Evolutionary conservation across 2,888 invertebrate species (phyloP), one percentile per base, ranked within the genome.

Genomic region (Ptilodon capucinus): DNA sequence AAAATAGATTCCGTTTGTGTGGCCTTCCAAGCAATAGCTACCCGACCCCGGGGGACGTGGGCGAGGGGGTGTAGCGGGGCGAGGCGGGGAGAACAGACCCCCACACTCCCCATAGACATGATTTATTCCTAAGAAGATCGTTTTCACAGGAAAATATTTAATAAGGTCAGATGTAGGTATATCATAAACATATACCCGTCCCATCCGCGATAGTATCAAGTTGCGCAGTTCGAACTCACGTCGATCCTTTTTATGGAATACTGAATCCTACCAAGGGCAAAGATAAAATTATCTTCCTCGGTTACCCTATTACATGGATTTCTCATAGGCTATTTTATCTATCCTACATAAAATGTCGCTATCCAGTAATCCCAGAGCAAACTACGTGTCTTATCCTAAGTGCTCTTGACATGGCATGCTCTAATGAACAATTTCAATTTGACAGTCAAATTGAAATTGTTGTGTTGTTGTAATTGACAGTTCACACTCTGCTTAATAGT

Each of bases 1-100:
- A 77, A 79, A 79, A 80, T 81, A 80, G 74, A 75, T 60, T 65
- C 66, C 62, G 68, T 71, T 71, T 74, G 68, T 72, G 68, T 74
- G 71, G 68, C 79, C 75, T 79, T 68, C 65, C 40, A 56, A 70
- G 66, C 58, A 59, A 60, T 64, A 57, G 59, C 67, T 66, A 62
- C 57, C 67, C 71, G 67, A 64, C 68, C 69, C 67, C 57, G 49
- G 50, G 50, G 51, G 55, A 53, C 38, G 60, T 40, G 60, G 68
- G 68, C 16, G 65, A 45, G 40, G 45, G 45, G 42, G 38, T 35
- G 42, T 41, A n/a, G 64, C 23, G 51, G 38, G 46, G 48, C 44
- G 38, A 49, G 41, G 34, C 46, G 40, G 44, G 54, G 51, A 42
- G 42, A 39, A 44, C n/a, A 28, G 2, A 5, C 32, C 32, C 64